phyloP scores from a whole-genome alignment of 2,113 vertebrate species.

The Mastomys coucha region DNA sequence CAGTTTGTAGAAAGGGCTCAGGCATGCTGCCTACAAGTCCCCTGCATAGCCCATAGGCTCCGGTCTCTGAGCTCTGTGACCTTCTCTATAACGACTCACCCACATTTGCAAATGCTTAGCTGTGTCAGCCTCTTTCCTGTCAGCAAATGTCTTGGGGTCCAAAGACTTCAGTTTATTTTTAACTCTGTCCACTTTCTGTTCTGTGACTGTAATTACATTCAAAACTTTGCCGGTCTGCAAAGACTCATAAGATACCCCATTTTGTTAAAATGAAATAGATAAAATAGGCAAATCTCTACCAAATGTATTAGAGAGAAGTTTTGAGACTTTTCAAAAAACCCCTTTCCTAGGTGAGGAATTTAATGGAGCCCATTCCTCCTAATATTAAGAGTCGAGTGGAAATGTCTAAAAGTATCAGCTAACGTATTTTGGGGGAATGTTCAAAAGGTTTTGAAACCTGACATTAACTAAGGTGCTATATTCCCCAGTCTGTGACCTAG shows the following conservation, averaged over 20 bases:
- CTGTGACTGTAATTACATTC: slow-evolving; percentile 11
- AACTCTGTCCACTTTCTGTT: slow-evolving; percentile 33
- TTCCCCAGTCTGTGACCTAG: neutral
- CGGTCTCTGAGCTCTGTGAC: neutral
- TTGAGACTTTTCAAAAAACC: neutral
- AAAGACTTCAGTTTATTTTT: neutral
- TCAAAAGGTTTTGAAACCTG: neutral
- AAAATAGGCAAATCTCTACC: neutral
- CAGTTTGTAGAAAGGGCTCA: neutral
- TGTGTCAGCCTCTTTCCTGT: neutral
- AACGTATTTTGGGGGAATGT: neutral
- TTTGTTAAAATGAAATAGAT: neutral
- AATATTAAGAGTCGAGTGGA: neutral
- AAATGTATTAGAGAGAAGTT: neutral
- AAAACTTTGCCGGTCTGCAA: neutral
- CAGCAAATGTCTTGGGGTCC: neutral
- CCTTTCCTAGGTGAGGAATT: neutral
- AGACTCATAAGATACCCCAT: neutral
- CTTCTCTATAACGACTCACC: neutral
- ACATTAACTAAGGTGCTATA: neutral
- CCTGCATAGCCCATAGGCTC: neutral
- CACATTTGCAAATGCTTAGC: neutral
- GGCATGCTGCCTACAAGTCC: neutral
- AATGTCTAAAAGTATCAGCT: neutral
- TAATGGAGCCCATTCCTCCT: neutral